Percentiles rank a stretch among this genome's conserved stretches.
These are phyloP conservation scores for Fukomys damarensis DNA, from an alignment of 2,113 vertebrate genomes.

Conservation along the genomic window DNA sequence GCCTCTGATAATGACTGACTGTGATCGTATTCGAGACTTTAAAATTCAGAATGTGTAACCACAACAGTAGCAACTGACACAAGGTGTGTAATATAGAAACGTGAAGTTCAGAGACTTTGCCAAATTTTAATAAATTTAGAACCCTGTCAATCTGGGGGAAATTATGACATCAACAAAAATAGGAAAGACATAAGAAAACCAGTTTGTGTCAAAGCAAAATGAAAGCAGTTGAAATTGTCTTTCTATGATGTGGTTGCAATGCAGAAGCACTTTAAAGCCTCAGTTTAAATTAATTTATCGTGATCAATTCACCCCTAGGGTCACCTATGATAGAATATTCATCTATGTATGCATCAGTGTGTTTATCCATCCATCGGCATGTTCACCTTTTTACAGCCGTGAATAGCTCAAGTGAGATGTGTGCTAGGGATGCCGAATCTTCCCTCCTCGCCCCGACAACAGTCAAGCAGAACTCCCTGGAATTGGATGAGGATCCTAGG, in stretches of 20 bases:
- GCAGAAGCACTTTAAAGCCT: neutral
- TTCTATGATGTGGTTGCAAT: neutral
- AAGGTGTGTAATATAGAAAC: slow-evolving; percentile 51
- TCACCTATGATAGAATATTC: neutral
- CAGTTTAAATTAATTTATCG: neutral
- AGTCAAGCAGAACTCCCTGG: neutral
- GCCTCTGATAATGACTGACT: neutral
- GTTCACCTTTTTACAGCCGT: neutral
- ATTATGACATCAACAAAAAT: slow-evolving; percentile 42
- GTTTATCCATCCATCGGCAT: neutral
- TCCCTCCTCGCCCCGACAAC: neutral
- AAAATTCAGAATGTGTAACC: slow-evolving; percentile 21
- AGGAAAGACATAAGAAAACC: neutral
- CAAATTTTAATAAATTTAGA: slow-evolving; percentile 46
- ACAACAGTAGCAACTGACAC: neutral
- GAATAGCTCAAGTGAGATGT: neutral
- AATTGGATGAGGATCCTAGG: neutral
- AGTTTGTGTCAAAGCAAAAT: neutral
- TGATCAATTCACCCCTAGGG: neutral
- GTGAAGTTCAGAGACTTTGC: slow-evolving; percentile 33
- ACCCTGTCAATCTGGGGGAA: neutral
- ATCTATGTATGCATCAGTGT: neutral
- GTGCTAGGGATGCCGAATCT: neutral
- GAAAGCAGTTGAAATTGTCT: slow-evolving; percentile 29
- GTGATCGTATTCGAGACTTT: neutral